Evolutionary conservation across 2,113 vertebrate genomes (phyloP), one percentile per base, ranked within the genome.

Genomic region (Hemicordylus capensis): DNA sequence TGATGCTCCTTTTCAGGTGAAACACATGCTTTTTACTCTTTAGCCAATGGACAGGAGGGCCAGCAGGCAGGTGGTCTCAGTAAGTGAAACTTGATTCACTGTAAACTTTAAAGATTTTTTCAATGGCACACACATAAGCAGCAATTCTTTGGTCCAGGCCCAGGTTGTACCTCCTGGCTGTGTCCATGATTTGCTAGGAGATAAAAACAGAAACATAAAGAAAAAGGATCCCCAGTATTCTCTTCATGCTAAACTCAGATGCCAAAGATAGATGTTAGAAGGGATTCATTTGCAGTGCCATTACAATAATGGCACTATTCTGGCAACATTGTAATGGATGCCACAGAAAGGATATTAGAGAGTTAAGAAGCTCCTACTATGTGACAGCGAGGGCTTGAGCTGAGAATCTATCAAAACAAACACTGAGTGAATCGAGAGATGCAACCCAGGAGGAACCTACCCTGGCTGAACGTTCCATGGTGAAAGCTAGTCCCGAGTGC

Each of bases 101-200:
- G 95, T 97, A 97, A 76, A 96, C 94, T 24, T 95, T 96, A 96
- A 98, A 96, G 88, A 98, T 97, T 89, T 98, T 98, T 95, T 98
- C 97, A 10, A 98, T 97, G 94, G 98, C 96, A 1, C 97, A 97
- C 90, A 98, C 97, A 4, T 98, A 98, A 37, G 97, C 97, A 51
- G 98, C 96, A 0, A 97, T 97, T 93, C 98, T 95, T 86, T 98
- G 96, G 93, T 97, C 97, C 95, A 97, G 88, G 11, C 97, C 96
- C 88, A 97, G 95, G 96, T 97, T 98, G 92, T 97, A 97, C 90
- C 97, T 98, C 91, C 94, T 97, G 34, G 97, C 97, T 1, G 95
- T 96, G 88, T 95, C 93, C 97, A 98, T 98, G 63, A 97, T 98
- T 98, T 98, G 96, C 97, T 98, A 91, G 81, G 2, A 51, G 42